Evolutionary conservation across 1,140 invertebrate genomes (phyloP), one percentile per base, ranked within the genome.

Genomic region (Heterodera carotae): DNA sequence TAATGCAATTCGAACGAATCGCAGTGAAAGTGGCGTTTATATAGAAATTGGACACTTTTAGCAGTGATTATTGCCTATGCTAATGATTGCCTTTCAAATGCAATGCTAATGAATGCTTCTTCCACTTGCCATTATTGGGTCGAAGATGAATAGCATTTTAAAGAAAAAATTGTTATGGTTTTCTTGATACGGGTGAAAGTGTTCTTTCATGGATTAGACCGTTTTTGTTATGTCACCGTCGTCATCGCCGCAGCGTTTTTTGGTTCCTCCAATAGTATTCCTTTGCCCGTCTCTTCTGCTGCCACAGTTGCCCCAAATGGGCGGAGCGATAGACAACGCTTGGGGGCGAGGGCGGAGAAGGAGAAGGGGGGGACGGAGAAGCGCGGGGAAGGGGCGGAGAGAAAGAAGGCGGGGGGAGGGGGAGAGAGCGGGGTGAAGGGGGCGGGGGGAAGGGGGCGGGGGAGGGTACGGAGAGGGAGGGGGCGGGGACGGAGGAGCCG

Each of bases 291-390:
- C 62, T n/a, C 12, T 66, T 62, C n/a, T n/a, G n/a, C 22, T 5
- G n/a, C 62, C 62, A 66, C 62, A 66, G 62, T 66, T 66, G 62
- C 33, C 62, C 27, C 62, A 10, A 7, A n/a, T 6, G n/a, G 59
- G 59, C 59, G 29, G 59, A 18, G 59, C n/a, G 59, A 29, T 5
- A n/a, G 59, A n/a, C n/a, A n/a, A n/a, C n/a, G n/a, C n/a, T n/a
- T n/a, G n/a, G n/a, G n/a, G n/a, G n/a, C n/a, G n/a, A n/a, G n/a
- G n/a, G n/a, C n/a, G n/a, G n/a, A n/a, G n/a, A n/a, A n/a, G n/a
- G n/a, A n/a, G n/a, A n/a, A n/a, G n/a, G n/a, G n/a, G n/a, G n/a
- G n/a, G n/a, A n/a, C n/a, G n/a, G n/a, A n/a, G n/a, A n/a, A n/a
- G n/a, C n/a, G n/a, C n/a, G n/a, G n/a, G n/a, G n/a, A n/a, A n/a